phyloP scores from a whole-genome alignment of 2,113 vertebrate genomes.

The Periophthalmus modestus region DNA sequence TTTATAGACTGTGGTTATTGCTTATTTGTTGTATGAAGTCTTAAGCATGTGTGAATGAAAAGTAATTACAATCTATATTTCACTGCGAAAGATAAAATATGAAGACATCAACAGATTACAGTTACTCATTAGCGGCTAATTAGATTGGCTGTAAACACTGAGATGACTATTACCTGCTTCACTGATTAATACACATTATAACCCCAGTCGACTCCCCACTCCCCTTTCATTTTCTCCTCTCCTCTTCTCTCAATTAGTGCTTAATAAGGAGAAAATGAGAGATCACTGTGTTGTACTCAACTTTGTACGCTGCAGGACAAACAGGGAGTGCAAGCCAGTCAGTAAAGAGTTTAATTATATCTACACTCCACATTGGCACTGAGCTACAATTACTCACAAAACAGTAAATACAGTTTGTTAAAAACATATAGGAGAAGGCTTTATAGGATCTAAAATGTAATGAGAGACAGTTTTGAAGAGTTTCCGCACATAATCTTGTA shows the following conservation, averaged over 20 bases:
- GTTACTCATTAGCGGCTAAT: slow-evolving; percentile 57
- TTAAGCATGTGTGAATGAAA: slow-evolving; percentile 1
- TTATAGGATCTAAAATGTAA: neutral
- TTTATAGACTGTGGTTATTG: slow-evolving; percentile 13
- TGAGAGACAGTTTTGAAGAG: neutral
- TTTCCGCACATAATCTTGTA: neutral
- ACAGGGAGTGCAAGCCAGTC: slow-evolving; percentile 36
- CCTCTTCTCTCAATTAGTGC: slow-evolving; percentile 69
- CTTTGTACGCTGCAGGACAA: slow-evolving; percentile 52
- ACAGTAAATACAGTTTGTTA: neutral
- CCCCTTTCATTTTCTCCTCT: slow-evolving; percentile 58
- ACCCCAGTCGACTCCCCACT: slow-evolving; percentile 37
- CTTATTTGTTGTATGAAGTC: neutral
- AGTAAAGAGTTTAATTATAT: slow-evolving; percentile 39
- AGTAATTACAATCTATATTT: slow-evolving; percentile 11
- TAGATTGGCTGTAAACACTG: slow-evolving; percentile 64
- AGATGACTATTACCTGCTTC: slow-evolving; percentile 59
- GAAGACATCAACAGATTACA: slow-evolving; percentile 47
- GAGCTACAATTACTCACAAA: slow-evolving; percentile 6
- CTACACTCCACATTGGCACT: slow-evolving; percentile 7
- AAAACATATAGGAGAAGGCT: neutral
- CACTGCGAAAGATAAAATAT: slow-evolving; percentile 5
- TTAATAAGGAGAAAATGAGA: slow-evolving; percentile 67
- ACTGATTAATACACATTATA: slow-evolving; percentile 64
- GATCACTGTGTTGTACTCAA: slow-evolving; percentile 50